A percentile compares a stretch with the other conserved stretches of the same genome.
Evolutionary conservation across 1,140 invertebrate genomes (phyloP).

Genomic region (Zophobas atratus): DNA sequence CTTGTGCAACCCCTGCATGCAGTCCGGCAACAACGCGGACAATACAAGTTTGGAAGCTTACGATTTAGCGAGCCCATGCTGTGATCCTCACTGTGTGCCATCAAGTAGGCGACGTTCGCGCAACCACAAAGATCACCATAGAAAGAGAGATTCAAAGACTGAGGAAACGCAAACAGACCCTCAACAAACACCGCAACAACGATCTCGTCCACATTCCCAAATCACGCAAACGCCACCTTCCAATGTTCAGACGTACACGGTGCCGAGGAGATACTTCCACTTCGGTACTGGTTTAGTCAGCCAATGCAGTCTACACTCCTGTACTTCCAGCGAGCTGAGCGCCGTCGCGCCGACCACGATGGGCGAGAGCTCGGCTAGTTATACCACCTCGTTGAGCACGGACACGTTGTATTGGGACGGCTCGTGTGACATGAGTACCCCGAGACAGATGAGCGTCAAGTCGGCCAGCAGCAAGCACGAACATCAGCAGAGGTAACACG

Average conservation of each 20-base stretch:
- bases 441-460: slow-evolving; percentile 65
- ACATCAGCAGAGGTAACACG: slow-evolving; percentile 61
- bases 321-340: slow-evolving; percentile 82
- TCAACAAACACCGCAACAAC: slow-evolving; percentile 58
- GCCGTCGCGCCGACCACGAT: slow-evolving; percentile 72
- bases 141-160: slow-evolving; percentile 72
- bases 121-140: slow-evolving; percentile 76
- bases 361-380: slow-evolving; percentile 81
- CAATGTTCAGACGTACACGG: slow-evolving; percentile 53
- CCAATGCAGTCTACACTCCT: slow-evolving; percentile 86
- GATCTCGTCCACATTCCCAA: slow-evolving; percentile 69
- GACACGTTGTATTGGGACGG: slow-evolving; percentile 89
- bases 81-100: slow-evolving; percentile 87
- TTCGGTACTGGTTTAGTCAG: slow-evolving; percentile 78
- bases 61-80: slow-evolving; percentile 86
- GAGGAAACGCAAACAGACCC: slow-evolving; percentile 69
- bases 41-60: slow-evolving; percentile 86
- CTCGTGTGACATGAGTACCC: slow-evolving; percentile 67
- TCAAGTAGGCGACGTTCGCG: slow-evolving; percentile 76
- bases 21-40: slow-evolving; percentile 75
- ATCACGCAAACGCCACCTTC: slow-evolving; percentile 60
- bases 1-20: slow-evolving; percentile 83
- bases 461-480: slow-evolving; percentile 67
- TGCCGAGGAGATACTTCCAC: slow-evolving; percentile 69
- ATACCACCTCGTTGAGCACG: slow-evolving; percentile 86